Evolutionary conservation across 2,797 vertebrate species (phyloP).

Genomic region (Hirundo rustica): DNA sequence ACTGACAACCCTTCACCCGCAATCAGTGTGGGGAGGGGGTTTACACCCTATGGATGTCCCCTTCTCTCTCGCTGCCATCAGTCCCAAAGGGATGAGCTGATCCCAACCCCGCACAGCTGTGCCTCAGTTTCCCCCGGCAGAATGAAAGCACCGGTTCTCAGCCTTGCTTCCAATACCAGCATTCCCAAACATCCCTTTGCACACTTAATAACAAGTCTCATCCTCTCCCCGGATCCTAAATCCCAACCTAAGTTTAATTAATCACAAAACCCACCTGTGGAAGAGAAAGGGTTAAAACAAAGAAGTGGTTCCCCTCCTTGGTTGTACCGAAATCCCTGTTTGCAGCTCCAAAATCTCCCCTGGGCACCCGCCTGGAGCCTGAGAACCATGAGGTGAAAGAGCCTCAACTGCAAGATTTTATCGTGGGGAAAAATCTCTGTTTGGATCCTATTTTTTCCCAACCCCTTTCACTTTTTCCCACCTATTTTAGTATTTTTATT

Average conservation of each 20-base stretch:
- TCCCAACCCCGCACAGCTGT: rapidly evolving
- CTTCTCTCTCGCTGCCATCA: rapidly evolving
- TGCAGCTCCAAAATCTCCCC: neutral
- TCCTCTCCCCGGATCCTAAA: neutral
- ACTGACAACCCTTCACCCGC: neutral
- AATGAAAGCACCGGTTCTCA: neutral
- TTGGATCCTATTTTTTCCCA: neutral
- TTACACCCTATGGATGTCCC: neutral
- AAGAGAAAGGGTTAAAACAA: neutral
- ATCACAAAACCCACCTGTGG: neutral
- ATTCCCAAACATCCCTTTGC: neutral
- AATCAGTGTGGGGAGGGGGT: rapidly evolving
- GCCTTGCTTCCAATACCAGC: rapidly evolving
- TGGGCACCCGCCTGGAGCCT: neutral
- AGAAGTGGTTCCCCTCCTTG: neutral
- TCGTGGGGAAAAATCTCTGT: neutral
- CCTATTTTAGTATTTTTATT: neutral
- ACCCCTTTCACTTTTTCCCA: neutral
- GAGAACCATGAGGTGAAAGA: neutral
- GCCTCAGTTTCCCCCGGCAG: neutral
- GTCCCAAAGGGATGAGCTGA: neutral
- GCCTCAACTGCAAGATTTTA: conserved; percentile 10
- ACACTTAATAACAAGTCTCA: neutral
- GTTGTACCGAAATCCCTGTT: neutral
- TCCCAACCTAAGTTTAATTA: neutral